Base-by-base conservation (phyloP, 2,888 invertebrate genomes). In the Petrolisthes cinctipes region DNA sequence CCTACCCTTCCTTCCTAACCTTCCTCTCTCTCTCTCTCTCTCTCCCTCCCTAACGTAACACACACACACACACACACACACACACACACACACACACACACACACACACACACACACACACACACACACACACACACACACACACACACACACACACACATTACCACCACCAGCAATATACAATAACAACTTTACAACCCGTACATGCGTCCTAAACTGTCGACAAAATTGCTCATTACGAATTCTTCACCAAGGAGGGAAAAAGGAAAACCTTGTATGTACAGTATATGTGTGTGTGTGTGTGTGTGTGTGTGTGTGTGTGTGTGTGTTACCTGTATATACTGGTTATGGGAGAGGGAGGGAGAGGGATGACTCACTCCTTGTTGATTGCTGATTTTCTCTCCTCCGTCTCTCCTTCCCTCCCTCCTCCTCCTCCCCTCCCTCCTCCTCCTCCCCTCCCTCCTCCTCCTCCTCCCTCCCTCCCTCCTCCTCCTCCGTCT, bases 1-100 rank as follows among this genome's bases (percentile, higher is more conserved):
- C 54, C 78, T 78, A 17, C 23, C 51, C 37, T 75, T 54, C n/a
- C 78, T 17, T 54, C n/a, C 53, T 78, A 78, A 78, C 54, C 78
- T 54, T 78, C 53, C 54, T 53, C 54, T 53, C 78, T n/a, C 53
- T 6, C 53, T n/a, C 53, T 6, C 75, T 51, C 37, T 51, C 75
- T 2, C 14, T 14, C n/a, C n/a, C n/a, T 61, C 7, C 66, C 9
- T n/a, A n/a, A n/a, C n/a, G n/a, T n/a, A n/a, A n/a, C n/a, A n/a
- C n/a, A n/a, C n/a, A n/a, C n/a, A n/a, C n/a, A n/a, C n/a, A n/a
- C n/a, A n/a, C n/a, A n/a, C n/a, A n/a, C n/a, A n/a, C n/a, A n/a
- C n/a, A n/a, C n/a, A n/a, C n/a, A n/a, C n/a, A n/a, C n/a, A n/a
- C n/a, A n/a, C n/a, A n/a, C n/a, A n/a, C n/a, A n/a, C n/a, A n/a